Evolutionary conservation across 2,797 vertebrate species (phyloP), one percentile per base, ranked within the genome.

Genomic region (Sebastes hopkinsi): DNA sequence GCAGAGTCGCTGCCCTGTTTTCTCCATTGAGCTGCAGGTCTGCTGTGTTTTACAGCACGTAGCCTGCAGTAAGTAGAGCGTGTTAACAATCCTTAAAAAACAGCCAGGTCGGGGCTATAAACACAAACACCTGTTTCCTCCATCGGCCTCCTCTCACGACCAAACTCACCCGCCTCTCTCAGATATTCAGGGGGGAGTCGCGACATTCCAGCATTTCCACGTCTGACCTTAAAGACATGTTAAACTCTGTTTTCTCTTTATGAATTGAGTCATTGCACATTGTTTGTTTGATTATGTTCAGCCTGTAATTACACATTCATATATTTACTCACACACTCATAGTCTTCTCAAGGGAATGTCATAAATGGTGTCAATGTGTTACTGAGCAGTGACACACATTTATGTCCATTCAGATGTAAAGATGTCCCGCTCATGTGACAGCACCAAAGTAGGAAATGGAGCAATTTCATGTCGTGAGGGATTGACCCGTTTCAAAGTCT

Each of bases 91-190:
- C 62, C 34, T 16, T 16, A 4, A 34, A 56, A 80, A 80, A 50
- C 36, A 54, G 5, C 6, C 30, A 36, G 82, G 79, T 80, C 77
- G 32, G 23, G 13, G 38, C 64, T 29, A 14, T 52, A 64, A 81
- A 67, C 27, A 50, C 60, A 67, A 79, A 73, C 89, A 84, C 79
- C 85, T 87, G 85, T 77, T 89, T 82, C 74, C 69, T 22, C 32
- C 74, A 81, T 88, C 69, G 54, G 16, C 58, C 54, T 64, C 38
- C 11, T 25, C 23, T 61, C 54, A 9, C 3, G 7, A 25, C 62
- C 22, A 7, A 50, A 75, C 25, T 54, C 50, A 38, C 1, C 65
- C 38, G 5, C 75, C 77, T 78, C 56, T 0, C 8, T 76, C 56
- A 69, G 8, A 65, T 23, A 73, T 85, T 75, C 84, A 60, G 83